phyloP scores from a whole-genome alignment of 2,888 invertebrate genomes.

The Phanerotoma sp. region DNA sequence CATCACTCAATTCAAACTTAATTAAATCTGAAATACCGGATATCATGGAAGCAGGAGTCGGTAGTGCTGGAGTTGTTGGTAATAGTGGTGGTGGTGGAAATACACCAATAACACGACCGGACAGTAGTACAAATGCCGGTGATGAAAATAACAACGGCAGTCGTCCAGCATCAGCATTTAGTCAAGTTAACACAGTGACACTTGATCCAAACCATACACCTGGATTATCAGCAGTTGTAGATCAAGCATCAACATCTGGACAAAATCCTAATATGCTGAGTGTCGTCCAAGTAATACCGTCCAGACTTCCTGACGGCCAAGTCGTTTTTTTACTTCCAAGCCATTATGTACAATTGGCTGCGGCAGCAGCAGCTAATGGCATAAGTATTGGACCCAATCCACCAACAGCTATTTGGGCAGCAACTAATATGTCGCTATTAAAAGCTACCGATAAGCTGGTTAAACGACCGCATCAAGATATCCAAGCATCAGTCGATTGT shows the following conservation, averaged over 20 bases:
- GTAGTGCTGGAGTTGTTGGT: too few relatives aligned
- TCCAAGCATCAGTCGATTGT: constrained; percentile 44
- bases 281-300: constrained; percentile 60
- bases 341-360: constrained; percentile 64
- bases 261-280: constrained; percentile 55
- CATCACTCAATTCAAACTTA: constrained; percentile 36
- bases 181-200: constrained; percentile 42
- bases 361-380: constrained; percentile 58
- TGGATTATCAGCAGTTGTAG: constrained; percentile 35
- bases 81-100: too few relatives aligned
- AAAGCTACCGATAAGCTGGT: constrained; percentile 53
- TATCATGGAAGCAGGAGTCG: constrained; percentile 42
- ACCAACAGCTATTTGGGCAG: constrained; percentile 55
- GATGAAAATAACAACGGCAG: constrained; percentile 59
- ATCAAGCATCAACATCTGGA: constrained; percentile 43
- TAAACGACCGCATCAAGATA: constrained; percentile 52
- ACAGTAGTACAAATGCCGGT: constrained; percentile 57
- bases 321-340: constrained; percentile 65
- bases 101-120: constrained; percentile 45
- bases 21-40: constrained; percentile 45
- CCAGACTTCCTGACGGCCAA: constrained; percentile 64
- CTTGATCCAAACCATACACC: constrained; percentile 42
- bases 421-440: constrained; percentile 54
- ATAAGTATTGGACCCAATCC: constrained; percentile 56
- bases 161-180: constrained; percentile 50